Base-by-base conservation (phyloP, 1,140 invertebrate genomes). In the Palaemon carinicauda region DNA sequence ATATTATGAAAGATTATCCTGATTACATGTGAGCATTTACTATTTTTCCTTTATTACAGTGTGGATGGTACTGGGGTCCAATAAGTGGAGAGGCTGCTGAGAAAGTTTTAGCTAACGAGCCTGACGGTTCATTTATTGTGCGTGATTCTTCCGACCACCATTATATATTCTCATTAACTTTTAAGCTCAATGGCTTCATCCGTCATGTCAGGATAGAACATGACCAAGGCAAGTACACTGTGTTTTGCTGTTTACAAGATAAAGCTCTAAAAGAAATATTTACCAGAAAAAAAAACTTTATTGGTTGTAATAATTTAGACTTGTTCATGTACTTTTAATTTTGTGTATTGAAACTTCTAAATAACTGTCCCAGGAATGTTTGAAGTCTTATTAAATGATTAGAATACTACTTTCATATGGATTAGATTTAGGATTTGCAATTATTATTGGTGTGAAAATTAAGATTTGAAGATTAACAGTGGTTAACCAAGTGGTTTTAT, bases 51-150 rank as follows among this genome's bases (percentile, higher is more conserved):
- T 24, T 88, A 56, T 93, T 94, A 88, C 91, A 98, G 97, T 97
- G 96, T 92, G 97, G 97, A 60, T 99, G 98, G 98, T 99, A 99
- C 92, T 99, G 98, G 98, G 98, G 98, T 89, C 97, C 98, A 65
- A 94, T 99, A 90, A 97, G 96, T 81, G 96, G 97, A 74, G 97
- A 98, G 92, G 95, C 96, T 83, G 98, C 98, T 0, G 98, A 99
- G 91, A 96, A 97, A 92, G 95, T 98, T 88, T 92, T 99, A 21
- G 96, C 95, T 5, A 97, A 96, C 90, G 97, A 99, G 92, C 97
- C 97, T 1, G 97, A 99, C 91, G 98, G 93, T 7, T 93, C 93
- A 7, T 99, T 99, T 91, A 97, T 99, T 82, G 97, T 99, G n/a
- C 94, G 98, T 87, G 98, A 99, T 91, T 98, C 97, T 90, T 98